Base-by-base conservation (phyloP, 2,797 vertebrate genomes). In the Sebastolobus altivelis region DNA sequence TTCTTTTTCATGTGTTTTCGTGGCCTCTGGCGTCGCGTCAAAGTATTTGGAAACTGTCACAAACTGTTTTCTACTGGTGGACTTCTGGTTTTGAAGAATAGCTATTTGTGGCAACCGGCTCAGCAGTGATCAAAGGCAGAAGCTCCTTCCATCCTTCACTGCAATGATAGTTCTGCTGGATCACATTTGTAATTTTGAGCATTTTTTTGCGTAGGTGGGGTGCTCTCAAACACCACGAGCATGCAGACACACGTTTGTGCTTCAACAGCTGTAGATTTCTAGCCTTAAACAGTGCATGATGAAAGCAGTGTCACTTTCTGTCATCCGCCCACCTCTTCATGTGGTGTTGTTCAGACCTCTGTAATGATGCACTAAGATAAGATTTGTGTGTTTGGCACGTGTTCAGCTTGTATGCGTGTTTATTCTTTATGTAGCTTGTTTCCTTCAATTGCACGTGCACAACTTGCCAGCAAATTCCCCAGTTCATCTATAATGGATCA, bases 401-500 rank as follows among this genome's bases (percentile, higher is more conserved):
- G 68, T 79, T 80, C 29, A 58, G 61, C 77, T 72, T 80, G 74
- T 71, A 61, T 69, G 65, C 66, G 49, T 79, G 65, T 84, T 80
- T 83, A 54, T 66, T 77, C 65, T 74, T 83, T 25, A 72, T 80
- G 66, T 59, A 52, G 60, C 59, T 87, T 75, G 75, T n/a, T 54
- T 73, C 67, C 75, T 59, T 79, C 71, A 85, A 71, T 87, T 82
- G 82, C 79, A 76, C 1, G 1, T 5, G 27, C 62, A 73, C 66
- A 65, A 79, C 80, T 85, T 74, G 69, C 83, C 77, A 82, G 54
- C 49, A 80, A 82, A 91, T 82, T 90, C 81, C 85, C 83, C 67
- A 72, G 49, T 89, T 89, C 88, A 93, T 94, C 77, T 78, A 93
- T 94, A 88, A 93, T 93, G 79, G 85, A 93, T 93, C 87, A 92